Conservation (phyloP, 2,113 vertebrate species). For the Lutjanus erythropterus region DNA sequence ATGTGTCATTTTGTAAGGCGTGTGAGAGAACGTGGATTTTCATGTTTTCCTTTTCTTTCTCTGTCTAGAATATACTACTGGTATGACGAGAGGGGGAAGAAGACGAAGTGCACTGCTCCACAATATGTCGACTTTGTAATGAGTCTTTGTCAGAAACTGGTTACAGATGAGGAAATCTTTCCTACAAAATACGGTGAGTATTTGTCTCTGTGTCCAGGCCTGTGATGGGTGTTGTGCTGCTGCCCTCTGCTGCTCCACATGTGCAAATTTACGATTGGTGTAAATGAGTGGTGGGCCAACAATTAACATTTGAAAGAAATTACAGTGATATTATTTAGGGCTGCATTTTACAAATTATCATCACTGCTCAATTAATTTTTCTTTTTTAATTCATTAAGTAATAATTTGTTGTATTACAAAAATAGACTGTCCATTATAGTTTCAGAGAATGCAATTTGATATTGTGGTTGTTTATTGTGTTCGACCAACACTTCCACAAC, state of each 20-base stretch:
- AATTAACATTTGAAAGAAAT: neutral
- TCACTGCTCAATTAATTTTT: too few relatives aligned
- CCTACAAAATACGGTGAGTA: conserved; percentile 97
- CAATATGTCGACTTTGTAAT: conserved; percentile 99
- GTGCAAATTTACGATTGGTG: too few relatives aligned
- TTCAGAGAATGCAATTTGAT: too few relatives aligned
- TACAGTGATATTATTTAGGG: neutral
- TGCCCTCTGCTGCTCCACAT: conserved; percentile 64
- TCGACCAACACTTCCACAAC: too few relatives aligned
- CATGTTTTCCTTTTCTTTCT: conserved; percentile 9
- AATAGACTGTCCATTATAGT: too few relatives aligned
- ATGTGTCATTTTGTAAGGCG: neutral
- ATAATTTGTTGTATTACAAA: too few relatives aligned
- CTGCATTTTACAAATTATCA: too few relatives aligned
- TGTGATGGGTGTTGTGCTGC: neutral
- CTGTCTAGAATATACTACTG: conserved; percentile 96
- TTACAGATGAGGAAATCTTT: conserved; percentile 98
- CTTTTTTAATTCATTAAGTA: too few relatives aligned
- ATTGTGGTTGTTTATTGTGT: too few relatives aligned
- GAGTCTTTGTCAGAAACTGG: conserved; percentile 98
- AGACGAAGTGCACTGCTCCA: conserved; percentile 98
- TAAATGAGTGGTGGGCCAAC: neutral
- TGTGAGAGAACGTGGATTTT: neutral
- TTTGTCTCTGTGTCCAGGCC: neutral
- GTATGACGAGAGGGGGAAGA: conserved; percentile 98